Evolutionary conservation across 2,113 vertebrate species (phyloP), one percentile per base, ranked within the genome.

Genomic region (Cairina moschata): DNA sequence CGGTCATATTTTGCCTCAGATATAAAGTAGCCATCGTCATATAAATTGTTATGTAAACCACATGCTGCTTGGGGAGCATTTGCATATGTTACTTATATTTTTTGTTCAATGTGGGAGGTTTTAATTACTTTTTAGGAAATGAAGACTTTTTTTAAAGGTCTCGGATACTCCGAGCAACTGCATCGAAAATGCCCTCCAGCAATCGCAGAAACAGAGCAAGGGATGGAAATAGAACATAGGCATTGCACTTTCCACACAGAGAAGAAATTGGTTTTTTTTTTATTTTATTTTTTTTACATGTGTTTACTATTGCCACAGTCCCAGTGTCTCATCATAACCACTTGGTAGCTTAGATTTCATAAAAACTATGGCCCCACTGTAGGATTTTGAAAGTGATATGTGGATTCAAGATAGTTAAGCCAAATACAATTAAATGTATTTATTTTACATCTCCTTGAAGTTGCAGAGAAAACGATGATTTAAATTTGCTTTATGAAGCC

Each of bases 81-180:
- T 94, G 81, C 48, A 66, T 34, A 7, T 28, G 34, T 84, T 75
- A 34, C 28, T 8, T 82, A 5, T 66, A 84, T 84, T 96, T 96
- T 96, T 82, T 76, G 69, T 79, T 92, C 55, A 4, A 13, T 40
- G 71, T 91, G 67, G 83, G 84, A 91, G 86, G 93, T 85, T 93
- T 89, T 80, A 85, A 52, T 93, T 85, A 34, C 50, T 88, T 81
- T 95, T 66, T 93, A 92, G 86, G 91, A 92, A 94, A 89, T 1
- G 2, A 56, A 65, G 83, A 82, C 34, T 91, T 75, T 50, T 92
- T 92, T 32, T n/a, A 50, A 88, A 96, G 52, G 76, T 84, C 81
- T 86, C 40, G 4, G 62, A 8, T 72, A 59, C 54, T 83, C 50
- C 90, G 42, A 94, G 63, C 54, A 87, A 63, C 28, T 20, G 62